Evolutionary conservation across 2,113 vertebrate species (phyloP), one percentile per base, ranked within the genome.

Genomic region (Paramisgurnus dabryanus): DNA sequence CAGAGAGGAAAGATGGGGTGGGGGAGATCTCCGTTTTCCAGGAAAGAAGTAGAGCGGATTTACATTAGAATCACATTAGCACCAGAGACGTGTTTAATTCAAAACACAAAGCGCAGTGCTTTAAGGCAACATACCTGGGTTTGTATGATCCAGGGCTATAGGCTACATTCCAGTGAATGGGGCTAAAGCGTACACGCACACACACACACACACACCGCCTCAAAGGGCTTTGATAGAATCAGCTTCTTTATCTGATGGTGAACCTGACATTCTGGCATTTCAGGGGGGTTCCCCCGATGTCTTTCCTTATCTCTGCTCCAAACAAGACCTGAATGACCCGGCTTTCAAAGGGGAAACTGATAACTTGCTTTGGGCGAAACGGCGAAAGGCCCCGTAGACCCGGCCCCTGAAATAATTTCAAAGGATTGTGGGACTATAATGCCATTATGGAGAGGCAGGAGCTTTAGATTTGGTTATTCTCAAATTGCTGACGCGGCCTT

Each of bases 251-350:
- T 80, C 83, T 81, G 85, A 87, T 87, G 76, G 79, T 81, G 81
- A 79, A 87, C 85, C 85, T 82, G 71, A 83, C 79, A 78, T 83
- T 83, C 79, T 83, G 79, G 66, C 60, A 76, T 85, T 84, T 86
- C 80, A 82, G 69, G 65, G 63, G 57, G 63, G 70, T 39, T 63
- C 58, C 71, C 76, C 79, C 77, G 75, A 76, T 76, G 82, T 78
- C 71, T 64, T 64, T 83, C 15, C 79, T 85, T 87, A 86, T 85
- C 81, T 81, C 55, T 76, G 79, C 80, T 72, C 67, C 79, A 83
- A 83, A 87, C 85, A 85, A 85, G 81, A 83, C 82, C 77, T 85
- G 67, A 79, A 83, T 83, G 82, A 82, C 80, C 76, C 10, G 64
- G 79, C 80, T 81, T 83, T 83, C 79, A 82, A 73, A 83, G 15